A percentile compares a stretch with the other conserved stretches of the same genome.
Conservation (phyloP, 2,888 invertebrate genomes). For the Lepeophtheirus nordmannii region DNA sequence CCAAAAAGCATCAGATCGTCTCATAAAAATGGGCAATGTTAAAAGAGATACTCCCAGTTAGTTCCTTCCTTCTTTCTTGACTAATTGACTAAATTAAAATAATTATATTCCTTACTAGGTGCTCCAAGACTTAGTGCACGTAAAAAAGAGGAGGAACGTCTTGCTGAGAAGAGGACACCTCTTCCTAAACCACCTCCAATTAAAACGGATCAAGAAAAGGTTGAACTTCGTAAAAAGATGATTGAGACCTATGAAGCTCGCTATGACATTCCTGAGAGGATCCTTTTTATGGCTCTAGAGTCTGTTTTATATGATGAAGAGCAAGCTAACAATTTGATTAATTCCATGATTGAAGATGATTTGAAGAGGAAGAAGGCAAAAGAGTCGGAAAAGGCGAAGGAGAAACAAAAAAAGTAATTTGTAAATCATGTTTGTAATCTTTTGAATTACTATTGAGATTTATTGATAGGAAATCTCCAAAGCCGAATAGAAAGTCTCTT, state of each 20-base stretch:
- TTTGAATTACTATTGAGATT: not conserved
- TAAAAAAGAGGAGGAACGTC: constrained; percentile 22
- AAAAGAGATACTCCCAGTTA: constrained; percentile 47
- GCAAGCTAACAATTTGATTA: constrained; percentile 40
- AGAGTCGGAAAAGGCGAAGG: constrained; percentile 22
- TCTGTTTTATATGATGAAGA: constrained; percentile 72
- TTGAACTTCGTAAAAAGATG: constrained; percentile 42
- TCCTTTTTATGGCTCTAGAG: constrained; percentile 68
- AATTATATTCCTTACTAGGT: not conserved
- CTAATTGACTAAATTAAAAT: not conserved
- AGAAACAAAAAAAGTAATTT: constrained; percentile 19
- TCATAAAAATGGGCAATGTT: constrained; percentile 63
- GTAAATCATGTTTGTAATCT: not conserved
- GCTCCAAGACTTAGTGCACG: constrained; percentile 20
- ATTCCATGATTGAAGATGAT: constrained; percentile 24
- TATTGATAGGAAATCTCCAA: constrained; percentile 19
- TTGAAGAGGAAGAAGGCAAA: constrained; percentile 21
- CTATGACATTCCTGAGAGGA: constrained; percentile 53
- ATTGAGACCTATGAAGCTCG: constrained; percentile 37
- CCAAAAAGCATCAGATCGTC: constrained; percentile 59
- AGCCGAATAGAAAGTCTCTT: constrained; percentile 14
- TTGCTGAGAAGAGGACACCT: constrained; percentile 30
- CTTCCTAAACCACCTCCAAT: constrained; percentile 41
- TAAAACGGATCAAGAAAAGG: constrained; percentile 36
- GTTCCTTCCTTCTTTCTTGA: not conserved